These are phyloP conservation scores for Falco biarmicus DNA, from an alignment of 2,797 vertebrate genomes.

Conservation along the genomic window DNA sequence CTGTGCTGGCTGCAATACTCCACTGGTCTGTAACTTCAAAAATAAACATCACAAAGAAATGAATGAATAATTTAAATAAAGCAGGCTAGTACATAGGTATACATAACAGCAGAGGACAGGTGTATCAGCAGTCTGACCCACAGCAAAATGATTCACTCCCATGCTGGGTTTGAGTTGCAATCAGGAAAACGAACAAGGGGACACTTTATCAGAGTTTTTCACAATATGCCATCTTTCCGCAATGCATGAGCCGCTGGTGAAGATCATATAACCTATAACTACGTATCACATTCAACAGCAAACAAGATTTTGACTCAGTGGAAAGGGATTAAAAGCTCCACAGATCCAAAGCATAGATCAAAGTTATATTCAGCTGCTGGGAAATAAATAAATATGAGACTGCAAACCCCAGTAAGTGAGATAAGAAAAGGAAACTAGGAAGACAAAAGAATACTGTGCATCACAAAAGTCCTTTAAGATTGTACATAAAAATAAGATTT, in stretches of 20 bases:
- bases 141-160: neutral
- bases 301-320: slow-evolving; percentile 48
- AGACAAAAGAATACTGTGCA: slow-evolving; percentile 34
- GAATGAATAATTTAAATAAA: slow-evolving; percentile 28
- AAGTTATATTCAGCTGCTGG: slow-evolving; percentile 31
- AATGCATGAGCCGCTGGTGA: neutral
- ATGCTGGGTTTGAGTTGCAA: neutral
- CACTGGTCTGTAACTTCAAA: neutral
- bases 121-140: neutral
- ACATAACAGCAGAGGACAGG: neutral
- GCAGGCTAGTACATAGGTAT: neutral
- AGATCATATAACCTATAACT: slow-evolving; percentile 36
- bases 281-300: neutral
- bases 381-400: slow-evolving; percentile 49
- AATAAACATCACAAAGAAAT: neutral
- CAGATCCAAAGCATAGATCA: slow-evolving; percentile 40
- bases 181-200: slow-evolving; percentile 14
- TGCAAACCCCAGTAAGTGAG: slow-evolving; percentile 14
- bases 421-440: slow-evolving; percentile 30
- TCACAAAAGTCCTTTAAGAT: slow-evolving; percentile 12
- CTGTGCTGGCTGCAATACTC: neutral
- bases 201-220: slow-evolving; percentile 30
- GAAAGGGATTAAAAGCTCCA: slow-evolving; percentile 9
- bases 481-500: slow-evolving; percentile 3
- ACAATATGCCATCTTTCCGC: neutral